Conservation (phyloP, 2,797 vertebrate genomes). For the Enteromius radiatus region DNA sequence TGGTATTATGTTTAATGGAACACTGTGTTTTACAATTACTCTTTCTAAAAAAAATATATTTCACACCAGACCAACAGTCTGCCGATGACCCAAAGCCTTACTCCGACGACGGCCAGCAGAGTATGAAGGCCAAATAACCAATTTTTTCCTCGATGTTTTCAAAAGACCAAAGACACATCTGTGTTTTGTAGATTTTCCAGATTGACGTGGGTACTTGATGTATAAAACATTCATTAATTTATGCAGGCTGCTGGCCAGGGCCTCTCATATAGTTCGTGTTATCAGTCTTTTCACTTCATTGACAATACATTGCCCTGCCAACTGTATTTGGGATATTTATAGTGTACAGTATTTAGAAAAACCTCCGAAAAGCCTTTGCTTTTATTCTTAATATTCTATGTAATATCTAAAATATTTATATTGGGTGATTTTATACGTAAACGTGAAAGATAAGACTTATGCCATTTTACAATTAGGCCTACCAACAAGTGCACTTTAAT, state of each 20-base stretch:
- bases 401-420: not conserved
- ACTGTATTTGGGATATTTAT: constrained; percentile 55
- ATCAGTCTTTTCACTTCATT: constrained; percentile 40
- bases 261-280: constrained; percentile 25
- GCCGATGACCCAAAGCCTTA: not conserved
- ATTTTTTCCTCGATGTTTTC: constrained; percentile 31
- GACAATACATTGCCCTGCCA: constrained; percentile 20
- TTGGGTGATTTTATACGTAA: not conserved
- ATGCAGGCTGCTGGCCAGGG: constrained; percentile 34
- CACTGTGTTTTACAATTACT: constrained; percentile 7
- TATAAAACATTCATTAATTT: constrained; percentile 36
- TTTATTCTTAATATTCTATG: not conserved
- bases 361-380: not conserved
- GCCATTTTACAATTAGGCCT: not conserved
- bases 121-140: constrained; percentile 13
- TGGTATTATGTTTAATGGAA: constrained; percentile 37
- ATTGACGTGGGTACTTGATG: constrained; percentile 21
- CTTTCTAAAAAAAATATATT: constrained; percentile 1
- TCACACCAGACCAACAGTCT: constrained; percentile 27
- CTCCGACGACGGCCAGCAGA: constrained; percentile 1
- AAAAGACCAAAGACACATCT: constrained; percentile 17
- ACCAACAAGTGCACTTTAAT: constrained; percentile 3
- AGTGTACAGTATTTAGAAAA: constrained; percentile 44
- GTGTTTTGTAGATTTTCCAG: constrained; percentile 39
- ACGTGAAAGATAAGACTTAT: not conserved